Conservation (phyloP, 2,797 vertebrate species). For the Lepus townsendii region DNA sequence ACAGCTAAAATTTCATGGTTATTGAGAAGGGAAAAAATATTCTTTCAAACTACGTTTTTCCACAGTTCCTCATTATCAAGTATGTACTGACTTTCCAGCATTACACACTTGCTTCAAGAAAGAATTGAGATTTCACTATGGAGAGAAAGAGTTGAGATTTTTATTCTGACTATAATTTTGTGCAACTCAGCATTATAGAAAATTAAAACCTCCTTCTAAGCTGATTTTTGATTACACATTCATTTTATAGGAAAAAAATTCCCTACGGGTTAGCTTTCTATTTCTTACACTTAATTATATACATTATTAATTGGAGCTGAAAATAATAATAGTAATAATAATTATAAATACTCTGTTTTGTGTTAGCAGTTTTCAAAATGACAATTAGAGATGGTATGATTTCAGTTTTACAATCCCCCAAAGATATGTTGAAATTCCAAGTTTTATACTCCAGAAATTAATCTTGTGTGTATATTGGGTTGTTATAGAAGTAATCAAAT, state of each 20-base stretch:
- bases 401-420: not conserved
- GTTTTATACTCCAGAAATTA: not conserved
- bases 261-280: not conserved
- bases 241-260: not conserved
- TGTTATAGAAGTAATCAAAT: not conserved
- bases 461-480: not conserved
- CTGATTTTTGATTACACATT: conserved; percentile 23
- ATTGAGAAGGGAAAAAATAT: conserved; percentile 65
- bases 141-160: conserved; percentile 33
- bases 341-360: not conserved
- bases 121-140: conserved; percentile 47
- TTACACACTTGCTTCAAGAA: conserved; percentile 29
- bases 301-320: not conserved
- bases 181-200: conserved; percentile 22
- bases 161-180: conserved; percentile 34
- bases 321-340: conserved; percentile 32
- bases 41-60: conserved; percentile 54
- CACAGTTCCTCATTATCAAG: conserved; percentile 34
- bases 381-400: not conserved
- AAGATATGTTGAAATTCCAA: not conserved
- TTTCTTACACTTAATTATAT: conserved; percentile 44
- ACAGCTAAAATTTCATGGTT: conserved; percentile 65
- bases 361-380: not conserved
- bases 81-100: not conserved
- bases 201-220: conserved; percentile 33